Conservation (phyloP, 1,140 invertebrate genomes). For the Potamilus streckersoni region DNA sequence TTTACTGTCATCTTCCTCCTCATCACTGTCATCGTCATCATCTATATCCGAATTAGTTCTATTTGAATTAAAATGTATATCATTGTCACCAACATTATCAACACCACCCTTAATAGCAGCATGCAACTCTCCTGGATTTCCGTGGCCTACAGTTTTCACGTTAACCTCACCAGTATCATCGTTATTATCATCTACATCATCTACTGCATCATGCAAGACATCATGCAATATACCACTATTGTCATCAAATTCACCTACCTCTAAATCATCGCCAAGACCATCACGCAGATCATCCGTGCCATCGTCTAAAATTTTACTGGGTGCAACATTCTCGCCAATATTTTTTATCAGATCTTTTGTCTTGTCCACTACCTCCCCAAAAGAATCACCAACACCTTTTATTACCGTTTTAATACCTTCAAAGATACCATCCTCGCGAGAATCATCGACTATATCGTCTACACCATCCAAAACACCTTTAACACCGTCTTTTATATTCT, state of each 20-base stretch:
- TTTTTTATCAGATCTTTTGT: neutral
- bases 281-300: neutral
- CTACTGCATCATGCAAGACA: neutral
- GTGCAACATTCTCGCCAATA: neutral
- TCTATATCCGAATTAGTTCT: too few species aligned
- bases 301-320: neutral
- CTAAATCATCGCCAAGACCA: neutral
- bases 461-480: neutral
- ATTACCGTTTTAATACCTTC: neutral
- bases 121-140: neutral
- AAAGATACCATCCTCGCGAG: neutral
- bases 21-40: too few species aligned
- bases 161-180: neutral
- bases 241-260: neutral
- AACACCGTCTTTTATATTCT: neutral
- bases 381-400: neutral
- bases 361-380: neutral
- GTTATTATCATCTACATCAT: neutral
- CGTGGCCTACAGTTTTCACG: too few species aligned
- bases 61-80: too few species aligned
- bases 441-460: neutral
- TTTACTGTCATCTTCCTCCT: too few species aligned
- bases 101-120: neutral
- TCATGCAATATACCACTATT: neutral
- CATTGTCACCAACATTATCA: neutral